phyloP scores from a whole-genome alignment of 2,113 vertebrate species.

The Natator depressus region DNA sequence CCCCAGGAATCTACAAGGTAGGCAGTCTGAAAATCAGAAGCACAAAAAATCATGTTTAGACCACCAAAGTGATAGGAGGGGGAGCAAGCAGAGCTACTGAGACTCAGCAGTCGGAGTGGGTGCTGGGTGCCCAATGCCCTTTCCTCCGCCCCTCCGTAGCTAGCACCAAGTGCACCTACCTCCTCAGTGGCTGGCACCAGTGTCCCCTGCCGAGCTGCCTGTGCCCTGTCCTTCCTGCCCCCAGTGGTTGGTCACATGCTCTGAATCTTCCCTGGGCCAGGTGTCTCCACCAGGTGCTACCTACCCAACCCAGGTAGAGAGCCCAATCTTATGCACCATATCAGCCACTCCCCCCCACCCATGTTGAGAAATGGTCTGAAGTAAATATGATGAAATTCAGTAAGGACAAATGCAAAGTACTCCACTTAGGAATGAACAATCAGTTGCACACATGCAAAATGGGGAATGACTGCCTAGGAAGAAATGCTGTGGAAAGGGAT shows the following conservation, averaged over 20 bases:
- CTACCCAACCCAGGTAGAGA: neutral
- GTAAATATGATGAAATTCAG: too few relatives aligned
- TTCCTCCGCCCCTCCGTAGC: rapidly evolving
- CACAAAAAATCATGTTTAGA: neutral
- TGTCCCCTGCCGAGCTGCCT: too few relatives aligned
- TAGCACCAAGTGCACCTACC: too few relatives aligned
- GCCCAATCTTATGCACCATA: neutral
- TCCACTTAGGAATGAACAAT: too few relatives aligned
- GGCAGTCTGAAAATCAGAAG: neutral
- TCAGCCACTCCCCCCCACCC: neutral
- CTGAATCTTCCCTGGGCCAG: neutral
- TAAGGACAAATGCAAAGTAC: too few relatives aligned
- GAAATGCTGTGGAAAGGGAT: too few relatives aligned
- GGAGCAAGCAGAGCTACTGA: neutral
- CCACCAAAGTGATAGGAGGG: neutral
- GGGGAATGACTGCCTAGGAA: too few relatives aligned
- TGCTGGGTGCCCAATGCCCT: neutral
- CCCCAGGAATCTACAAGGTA: neutral
- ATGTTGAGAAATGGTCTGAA: too few relatives aligned
- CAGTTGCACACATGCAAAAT: too few relatives aligned
- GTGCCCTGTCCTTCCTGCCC: neutral
- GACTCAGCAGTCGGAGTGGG: neutral
- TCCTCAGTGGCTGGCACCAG: neutral
- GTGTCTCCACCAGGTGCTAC: neutral
- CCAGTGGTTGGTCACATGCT: neutral